Evolutionary conservation across 1,140 invertebrate genomes (phyloP).

Genomic region (Papilio polytes): DNA sequence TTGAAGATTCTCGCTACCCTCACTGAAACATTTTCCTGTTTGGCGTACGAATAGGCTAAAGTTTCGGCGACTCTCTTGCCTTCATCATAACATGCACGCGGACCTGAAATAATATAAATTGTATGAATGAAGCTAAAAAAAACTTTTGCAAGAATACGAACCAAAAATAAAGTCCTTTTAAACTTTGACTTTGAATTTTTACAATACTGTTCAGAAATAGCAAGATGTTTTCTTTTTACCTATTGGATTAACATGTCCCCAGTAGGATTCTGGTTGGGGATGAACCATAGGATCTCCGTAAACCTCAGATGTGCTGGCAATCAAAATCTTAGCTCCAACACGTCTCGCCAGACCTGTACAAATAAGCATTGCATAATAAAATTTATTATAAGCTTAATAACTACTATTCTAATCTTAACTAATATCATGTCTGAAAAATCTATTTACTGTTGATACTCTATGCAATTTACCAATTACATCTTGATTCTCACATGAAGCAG

Average conservation of each 20-base stretch:
- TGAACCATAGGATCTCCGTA: slow-evolving; percentile 99
- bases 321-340: slow-evolving; percentile 96
- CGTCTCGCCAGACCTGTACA: slow-evolving; percentile 93
- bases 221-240: slow-evolving; percentile 85
- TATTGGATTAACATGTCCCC: slow-evolving; percentile 99
- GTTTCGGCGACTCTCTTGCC: slow-evolving; percentile 99
- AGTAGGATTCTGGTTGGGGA: slow-evolving; percentile 97
- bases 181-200: too few species aligned
- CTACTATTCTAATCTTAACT: too few species aligned
- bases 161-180: too few species aligned
- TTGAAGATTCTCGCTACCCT: slow-evolving; percentile 99
- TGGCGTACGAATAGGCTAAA: slow-evolving; percentile 97
- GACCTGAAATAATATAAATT: slow-evolving; percentile 83
- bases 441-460: too few species aligned
- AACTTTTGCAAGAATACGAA: too few species aligned
- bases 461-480: too few species aligned
- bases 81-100: slow-evolving; percentile 99
- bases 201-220: too few species aligned
- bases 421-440: too few species aligned
- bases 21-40: slow-evolving; percentile 97
- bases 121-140: too few species aligned
- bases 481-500: too few species aligned
- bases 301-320: slow-evolving; percentile 99
- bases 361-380: slow-evolving; percentile 1
- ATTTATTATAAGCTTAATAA: neutral